Percentiles rank a stretch among this genome's conserved stretches.
These are phyloP conservation scores for Bathynomus jamesi DNA, from an alignment of 1,140 invertebrate species.

Conservation along the genomic window DNA sequence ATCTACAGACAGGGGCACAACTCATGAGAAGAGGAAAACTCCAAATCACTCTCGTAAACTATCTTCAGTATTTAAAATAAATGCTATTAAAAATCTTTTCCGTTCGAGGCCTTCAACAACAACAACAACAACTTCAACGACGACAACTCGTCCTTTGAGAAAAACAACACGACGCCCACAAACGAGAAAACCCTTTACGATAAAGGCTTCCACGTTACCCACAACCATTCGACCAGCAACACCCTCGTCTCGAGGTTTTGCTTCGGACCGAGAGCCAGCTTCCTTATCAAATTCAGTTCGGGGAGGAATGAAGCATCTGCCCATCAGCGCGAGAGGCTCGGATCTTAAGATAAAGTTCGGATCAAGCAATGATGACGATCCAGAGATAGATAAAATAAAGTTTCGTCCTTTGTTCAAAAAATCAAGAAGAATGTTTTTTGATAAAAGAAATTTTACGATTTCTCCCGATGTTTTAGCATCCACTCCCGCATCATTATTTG, in stretches of 20 bases:
- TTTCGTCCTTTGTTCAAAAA: neutral
- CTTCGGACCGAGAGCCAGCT: too few species aligned
- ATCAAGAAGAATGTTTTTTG: neutral
- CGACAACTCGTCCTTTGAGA: too few species aligned
- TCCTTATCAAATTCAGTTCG: too few species aligned
- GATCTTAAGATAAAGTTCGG: neutral
- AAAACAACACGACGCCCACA: neutral
- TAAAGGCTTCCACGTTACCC: too few species aligned
- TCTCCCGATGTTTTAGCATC: neutral
- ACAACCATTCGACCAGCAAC: too few species aligned
- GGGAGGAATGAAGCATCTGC: neutral
- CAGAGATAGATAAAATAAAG: neutral
- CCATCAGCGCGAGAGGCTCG: neutral
- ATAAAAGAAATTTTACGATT: neutral
- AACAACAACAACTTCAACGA: too few species aligned
- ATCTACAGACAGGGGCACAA: too few species aligned
- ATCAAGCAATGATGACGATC: neutral
- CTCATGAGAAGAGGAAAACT: too few species aligned
- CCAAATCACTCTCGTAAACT: too few species aligned
- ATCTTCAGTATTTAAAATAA: too few species aligned
- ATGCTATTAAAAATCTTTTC: too few species aligned
- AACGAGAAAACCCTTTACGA: neutral
- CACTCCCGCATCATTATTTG: neutral
- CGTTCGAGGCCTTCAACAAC: too few species aligned
- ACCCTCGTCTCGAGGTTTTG: neutral